phyloP scores from a whole-genome alignment of 1,140 invertebrate species.

The Pogonomyrmex californicus region DNA sequence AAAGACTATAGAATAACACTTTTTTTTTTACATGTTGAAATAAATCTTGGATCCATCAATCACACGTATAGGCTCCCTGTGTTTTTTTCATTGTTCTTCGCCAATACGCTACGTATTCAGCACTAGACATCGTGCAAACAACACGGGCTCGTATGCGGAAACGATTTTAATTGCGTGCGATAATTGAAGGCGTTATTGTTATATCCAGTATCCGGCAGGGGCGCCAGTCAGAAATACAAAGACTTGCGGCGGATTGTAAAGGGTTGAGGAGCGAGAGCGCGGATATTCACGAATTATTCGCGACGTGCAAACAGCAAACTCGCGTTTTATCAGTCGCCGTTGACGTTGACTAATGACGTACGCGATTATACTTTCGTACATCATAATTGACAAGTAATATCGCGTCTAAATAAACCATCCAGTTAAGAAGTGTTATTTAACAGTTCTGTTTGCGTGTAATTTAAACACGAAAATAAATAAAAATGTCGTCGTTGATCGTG shows the following conservation, averaged over 20 bases:
- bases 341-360: constrained; percentile 32
- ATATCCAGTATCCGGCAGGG: constrained; percentile 8
- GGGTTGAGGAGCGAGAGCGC: not conserved
- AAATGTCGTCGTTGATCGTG: not conserved
- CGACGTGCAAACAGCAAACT: not conserved
- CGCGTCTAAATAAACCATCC: too few relatives aligned
- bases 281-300: constrained; percentile 26
- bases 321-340: constrained; percentile 44
- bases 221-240: constrained; percentile 17
- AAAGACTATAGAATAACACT: not conserved
- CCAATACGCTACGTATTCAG: not conserved
- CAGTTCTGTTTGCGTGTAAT: not conserved
- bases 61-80: not conserved
- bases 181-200: constrained; percentile 68
- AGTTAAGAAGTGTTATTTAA: not conserved
- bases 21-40: not conserved
- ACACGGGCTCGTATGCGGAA: not conserved
- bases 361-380: not conserved
- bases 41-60: not conserved
- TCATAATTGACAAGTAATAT: constrained; percentile 9
- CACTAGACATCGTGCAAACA: not conserved
- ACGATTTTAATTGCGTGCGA: constrained; percentile 62
- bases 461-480: not conserved
- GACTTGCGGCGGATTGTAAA: not conserved
- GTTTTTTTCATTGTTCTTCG: constrained; percentile 7